These are phyloP conservation scores for Gavia stellata DNA, from an alignment of 2,113 vertebrate species.

Conservation along the genomic window DNA sequence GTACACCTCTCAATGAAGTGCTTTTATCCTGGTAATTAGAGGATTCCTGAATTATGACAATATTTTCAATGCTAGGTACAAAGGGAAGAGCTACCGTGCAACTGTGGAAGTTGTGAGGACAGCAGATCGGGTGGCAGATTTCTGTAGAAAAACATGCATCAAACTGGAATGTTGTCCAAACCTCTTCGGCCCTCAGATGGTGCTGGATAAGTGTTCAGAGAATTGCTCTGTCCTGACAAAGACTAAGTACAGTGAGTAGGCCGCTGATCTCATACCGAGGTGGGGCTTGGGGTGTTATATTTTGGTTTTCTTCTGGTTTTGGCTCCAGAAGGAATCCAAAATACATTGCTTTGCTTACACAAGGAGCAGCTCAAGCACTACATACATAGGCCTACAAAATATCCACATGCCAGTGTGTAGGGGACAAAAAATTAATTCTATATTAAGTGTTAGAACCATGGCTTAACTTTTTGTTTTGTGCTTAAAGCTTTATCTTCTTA, in stretches of 20 bases:
- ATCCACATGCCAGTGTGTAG: background rate
- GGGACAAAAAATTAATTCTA: background rate
- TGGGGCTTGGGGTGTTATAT: background rate
- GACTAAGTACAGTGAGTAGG: conserved; percentile 95
- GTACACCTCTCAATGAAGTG: background rate
- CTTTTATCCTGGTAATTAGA: background rate
- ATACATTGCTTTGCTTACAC: background rate
- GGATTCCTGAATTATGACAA: background rate
- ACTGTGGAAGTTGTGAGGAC: conserved; percentile 95
- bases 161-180: conserved; percentile 97
- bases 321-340: background rate
- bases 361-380: background rate
- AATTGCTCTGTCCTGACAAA: conserved; percentile 98
- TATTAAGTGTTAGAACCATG: background rate
- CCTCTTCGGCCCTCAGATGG: conserved; percentile 93
- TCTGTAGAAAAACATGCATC: conserved; percentile 95
- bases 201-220: conserved; percentile 93
- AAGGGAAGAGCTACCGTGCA: conserved; percentile 96
- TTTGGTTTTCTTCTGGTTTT: background rate
- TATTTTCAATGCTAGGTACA: conserved; percentile 79
- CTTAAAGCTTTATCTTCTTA: background rate
- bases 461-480: background rate
- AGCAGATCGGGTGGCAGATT: conserved; percentile 90
- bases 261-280: background rate
- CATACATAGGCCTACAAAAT: background rate